phyloP scores from a whole-genome alignment of 2,113 vertebrate genomes.

The Heptranchias perlo region DNA sequence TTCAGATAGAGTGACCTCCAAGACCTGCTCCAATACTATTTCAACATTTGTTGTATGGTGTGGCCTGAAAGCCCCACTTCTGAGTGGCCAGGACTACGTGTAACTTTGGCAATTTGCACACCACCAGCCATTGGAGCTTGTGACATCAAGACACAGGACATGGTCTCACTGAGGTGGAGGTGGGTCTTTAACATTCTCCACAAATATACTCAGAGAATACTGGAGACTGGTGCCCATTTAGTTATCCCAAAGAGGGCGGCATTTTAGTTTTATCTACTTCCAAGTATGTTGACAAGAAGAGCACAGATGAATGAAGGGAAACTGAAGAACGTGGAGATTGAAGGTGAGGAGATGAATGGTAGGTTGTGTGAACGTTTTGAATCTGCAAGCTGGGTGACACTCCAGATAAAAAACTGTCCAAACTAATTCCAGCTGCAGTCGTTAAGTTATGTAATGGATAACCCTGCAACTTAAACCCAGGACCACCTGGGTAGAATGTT shows the following conservation, averaged over 20 bases:
- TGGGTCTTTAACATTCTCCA: neutral
- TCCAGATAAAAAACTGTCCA: neutral
- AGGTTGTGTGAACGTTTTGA: neutral
- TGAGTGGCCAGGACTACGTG: neutral
- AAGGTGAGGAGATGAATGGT: neutral
- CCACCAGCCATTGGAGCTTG: neutral
- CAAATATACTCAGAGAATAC: neutral
- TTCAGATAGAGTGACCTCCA: neutral
- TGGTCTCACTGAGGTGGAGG: neutral
- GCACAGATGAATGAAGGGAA: neutral
- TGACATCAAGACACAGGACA: neutral
- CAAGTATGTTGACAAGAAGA: neutral
- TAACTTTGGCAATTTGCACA: neutral
- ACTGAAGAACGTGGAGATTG: neutral
- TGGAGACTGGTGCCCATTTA: neutral
- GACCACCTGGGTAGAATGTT: neutral
- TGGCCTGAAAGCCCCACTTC: neutral
- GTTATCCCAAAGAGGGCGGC: neutral
- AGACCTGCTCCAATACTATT: neutral
- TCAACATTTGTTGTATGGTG: neutral
- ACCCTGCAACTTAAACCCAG: neutral
- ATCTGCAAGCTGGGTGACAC: no score
- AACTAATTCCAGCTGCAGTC: neutral
- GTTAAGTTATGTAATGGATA: neutral
- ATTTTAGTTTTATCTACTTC: neutral